Conservation (phyloP, 2,113 vertebrate species). For the Plotosus lineatus region DNA sequence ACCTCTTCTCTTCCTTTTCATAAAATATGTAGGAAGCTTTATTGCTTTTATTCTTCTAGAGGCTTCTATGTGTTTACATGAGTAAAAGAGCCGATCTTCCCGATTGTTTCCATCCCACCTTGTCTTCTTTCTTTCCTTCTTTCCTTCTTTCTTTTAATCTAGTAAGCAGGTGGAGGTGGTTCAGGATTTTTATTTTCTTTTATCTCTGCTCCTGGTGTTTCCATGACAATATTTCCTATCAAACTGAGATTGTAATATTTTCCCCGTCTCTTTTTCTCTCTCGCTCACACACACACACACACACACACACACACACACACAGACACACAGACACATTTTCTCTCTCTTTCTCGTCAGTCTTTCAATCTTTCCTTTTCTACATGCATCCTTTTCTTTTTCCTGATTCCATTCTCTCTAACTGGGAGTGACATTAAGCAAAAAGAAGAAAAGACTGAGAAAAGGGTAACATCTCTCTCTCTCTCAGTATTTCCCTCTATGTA, state of each 20-base stretch:
- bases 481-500: constrained; percentile 14
- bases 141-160: neutral
- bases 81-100: too few species aligned
- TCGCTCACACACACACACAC: neutral
- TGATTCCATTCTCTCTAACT: neutral
- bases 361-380: neutral
- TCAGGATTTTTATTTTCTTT: neutral
- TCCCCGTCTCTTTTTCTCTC: neutral
- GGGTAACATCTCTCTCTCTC: neutral
- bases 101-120: too few species aligned
- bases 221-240: constrained; percentile 26
- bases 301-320: neutral
- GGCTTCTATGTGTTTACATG: too few species aligned
- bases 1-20: too few species aligned
- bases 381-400: neutral
- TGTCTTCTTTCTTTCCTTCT: neutral
- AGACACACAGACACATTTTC: too few species aligned
- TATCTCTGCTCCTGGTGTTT: neutral
- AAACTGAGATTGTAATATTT: neutral
- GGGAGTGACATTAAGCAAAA: neutral
- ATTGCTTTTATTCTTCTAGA: too few species aligned
- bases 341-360: neutral
- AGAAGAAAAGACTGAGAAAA: neutral
- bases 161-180: neutral
- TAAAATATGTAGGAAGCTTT: too few species aligned